These are phyloP conservation scores for Manis javanica DNA, from an alignment of 2,797 vertebrate genomes.

Conservation along the genomic window DNA sequence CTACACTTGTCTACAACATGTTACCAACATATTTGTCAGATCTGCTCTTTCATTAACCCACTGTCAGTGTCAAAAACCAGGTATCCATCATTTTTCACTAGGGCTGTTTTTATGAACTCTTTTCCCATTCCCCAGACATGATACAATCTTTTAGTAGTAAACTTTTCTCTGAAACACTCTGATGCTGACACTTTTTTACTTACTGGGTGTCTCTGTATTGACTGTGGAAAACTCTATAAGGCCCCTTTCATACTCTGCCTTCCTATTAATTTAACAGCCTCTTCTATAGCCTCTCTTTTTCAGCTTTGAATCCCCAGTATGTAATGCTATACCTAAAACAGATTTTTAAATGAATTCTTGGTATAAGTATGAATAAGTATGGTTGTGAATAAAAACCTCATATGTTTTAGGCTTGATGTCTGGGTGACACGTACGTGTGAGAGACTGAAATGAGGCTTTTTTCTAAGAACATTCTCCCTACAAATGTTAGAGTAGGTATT, in stretches of 20 bases:
- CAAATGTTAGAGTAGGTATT: neutral
- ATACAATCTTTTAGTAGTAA: neutral
- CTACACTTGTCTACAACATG: neutral
- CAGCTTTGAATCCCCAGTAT: neutral
- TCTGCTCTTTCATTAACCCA: neutral
- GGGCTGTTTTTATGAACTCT: neutral
- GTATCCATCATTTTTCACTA: neutral
- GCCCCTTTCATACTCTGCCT: neutral
- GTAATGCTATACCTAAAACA: neutral
- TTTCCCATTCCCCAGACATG: neutral
- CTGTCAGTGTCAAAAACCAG: neutral
- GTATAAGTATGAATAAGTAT: neutral
- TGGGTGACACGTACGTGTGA: neutral
- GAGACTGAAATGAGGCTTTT: neutral
- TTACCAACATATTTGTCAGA: neutral
- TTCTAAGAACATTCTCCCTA: neutral
- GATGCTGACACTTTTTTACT: neutral
- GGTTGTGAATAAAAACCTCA: neutral
- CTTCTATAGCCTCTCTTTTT: neutral
- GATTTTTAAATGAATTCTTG: neutral
- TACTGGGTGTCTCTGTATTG: neutral
- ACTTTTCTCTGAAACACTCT: neutral
- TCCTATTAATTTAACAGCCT: neutral
- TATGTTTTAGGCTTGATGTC: neutral
- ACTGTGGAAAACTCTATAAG: neutral